phyloP scores from a whole-genome alignment of 2,113 vertebrate species.

The Engraulis encrasicolus region DNA sequence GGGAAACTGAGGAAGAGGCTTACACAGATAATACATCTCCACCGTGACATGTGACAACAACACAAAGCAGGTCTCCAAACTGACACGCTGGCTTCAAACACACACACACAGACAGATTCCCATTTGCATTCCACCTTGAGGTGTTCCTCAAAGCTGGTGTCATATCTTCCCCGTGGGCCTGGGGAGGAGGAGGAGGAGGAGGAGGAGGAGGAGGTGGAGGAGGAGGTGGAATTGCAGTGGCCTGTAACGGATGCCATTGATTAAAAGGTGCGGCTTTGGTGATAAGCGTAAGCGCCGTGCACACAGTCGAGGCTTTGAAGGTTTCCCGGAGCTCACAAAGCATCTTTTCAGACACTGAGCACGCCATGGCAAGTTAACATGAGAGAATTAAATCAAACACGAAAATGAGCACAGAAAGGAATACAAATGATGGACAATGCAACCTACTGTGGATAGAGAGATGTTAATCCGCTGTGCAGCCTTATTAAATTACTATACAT shows the following conservation, averaged over 20 bases:
- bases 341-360: constrained; percentile 45
- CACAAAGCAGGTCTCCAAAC: background rate
- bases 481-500: constrained; percentile 74
- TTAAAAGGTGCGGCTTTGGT: constrained; percentile 49
- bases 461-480: constrained; percentile 47
- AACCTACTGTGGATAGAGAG: constrained; percentile 62
- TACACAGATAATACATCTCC: background rate
- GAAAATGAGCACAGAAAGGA: constrained; percentile 52
- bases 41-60: background rate
- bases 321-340: constrained; percentile 38
- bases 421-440: background rate
- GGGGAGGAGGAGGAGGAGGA: constrained; percentile 46
- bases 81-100: background rate
- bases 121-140: constrained; percentile 69
- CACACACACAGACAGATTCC: background rate
- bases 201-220: constrained; percentile 47
- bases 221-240: constrained; percentile 58
- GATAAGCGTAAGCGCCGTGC: constrained; percentile 43
- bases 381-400: constrained; percentile 51
- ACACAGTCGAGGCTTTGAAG: constrained; percentile 29
- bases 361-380: constrained; percentile 67
- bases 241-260: constrained; percentile 64
- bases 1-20: background rate
- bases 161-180: constrained; percentile 47
- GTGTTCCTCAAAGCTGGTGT: constrained; percentile 63